phyloP scores from a whole-genome alignment of 2,113 vertebrate genomes.

The Cercocebus atys region DNA sequence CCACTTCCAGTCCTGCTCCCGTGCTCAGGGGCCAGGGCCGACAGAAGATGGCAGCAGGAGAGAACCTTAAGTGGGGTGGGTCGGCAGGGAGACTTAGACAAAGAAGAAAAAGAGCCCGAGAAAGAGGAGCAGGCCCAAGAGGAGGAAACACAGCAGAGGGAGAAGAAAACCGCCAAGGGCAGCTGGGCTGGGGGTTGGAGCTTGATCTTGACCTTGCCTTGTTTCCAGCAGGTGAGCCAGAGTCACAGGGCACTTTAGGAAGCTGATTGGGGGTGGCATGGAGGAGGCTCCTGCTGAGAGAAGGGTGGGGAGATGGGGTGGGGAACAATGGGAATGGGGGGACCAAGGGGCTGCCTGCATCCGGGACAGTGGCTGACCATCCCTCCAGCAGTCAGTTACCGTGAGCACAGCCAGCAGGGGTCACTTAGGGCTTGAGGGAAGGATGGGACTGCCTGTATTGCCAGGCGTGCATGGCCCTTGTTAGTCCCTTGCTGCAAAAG shows the following conservation, averaged over 20 bases:
- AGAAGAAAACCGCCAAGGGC: background rate
- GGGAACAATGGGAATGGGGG: background rate
- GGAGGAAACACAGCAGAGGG: background rate
- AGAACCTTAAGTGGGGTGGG: background rate
- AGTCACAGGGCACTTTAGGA: background rate
- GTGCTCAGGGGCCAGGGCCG: background rate
- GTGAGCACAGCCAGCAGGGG: background rate
- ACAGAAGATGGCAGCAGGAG: background rate
- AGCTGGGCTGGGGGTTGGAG: background rate
- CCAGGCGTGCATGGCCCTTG: fast-evolving
- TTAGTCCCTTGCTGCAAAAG: background rate
- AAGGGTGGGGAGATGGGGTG: background rate
- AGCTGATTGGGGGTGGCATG: too few relatives aligned
- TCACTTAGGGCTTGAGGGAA: too few relatives aligned
- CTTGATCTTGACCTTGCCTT: background rate
- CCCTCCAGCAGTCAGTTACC: too few relatives aligned
- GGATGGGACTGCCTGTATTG: background rate
- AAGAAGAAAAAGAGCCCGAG: background rate
- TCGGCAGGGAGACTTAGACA: background rate
- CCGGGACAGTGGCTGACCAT: background rate
- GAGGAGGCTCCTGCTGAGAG: background rate
- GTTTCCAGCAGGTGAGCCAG: background rate
- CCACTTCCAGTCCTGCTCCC: background rate
- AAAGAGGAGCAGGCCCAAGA: background rate
- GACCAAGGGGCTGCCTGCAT: too few relatives aligned